Evolutionary conservation across 2,797 vertebrate genomes (phyloP).

Genomic region (Natrix natrix): DNA sequence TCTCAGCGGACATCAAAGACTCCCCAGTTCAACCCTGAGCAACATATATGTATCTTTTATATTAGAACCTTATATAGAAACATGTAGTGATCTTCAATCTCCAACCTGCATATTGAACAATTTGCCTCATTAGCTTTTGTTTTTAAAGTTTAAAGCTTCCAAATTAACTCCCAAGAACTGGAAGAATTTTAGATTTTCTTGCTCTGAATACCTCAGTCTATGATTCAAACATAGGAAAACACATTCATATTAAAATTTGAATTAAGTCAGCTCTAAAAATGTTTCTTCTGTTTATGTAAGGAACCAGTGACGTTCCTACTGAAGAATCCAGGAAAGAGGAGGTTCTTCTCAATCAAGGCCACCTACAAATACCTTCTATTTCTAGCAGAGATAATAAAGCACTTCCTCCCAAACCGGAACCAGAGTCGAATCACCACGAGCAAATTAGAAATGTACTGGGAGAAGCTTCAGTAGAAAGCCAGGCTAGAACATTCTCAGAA

Average conservation of each 20-base stretch:
- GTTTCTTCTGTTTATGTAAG: slow-evolving; percentile 47
- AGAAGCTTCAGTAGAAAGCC: not conserved
- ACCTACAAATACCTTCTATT: not conserved
- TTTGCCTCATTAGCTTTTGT: not conserved
- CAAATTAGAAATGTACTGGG: not conserved
- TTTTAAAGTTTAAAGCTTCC: not conserved
- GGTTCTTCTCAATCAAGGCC: slow-evolving; percentile 27
- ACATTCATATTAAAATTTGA: not conserved
- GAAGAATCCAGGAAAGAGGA: slow-evolving; percentile 40
- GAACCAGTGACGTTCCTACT: slow-evolving; percentile 19
- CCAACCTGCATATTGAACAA: not conserved
- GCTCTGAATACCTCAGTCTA: not conserved
- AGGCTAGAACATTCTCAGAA: not conserved
- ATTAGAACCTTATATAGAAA: not conserved
- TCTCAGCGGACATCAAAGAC: not conserved
- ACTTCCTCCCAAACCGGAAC: slow-evolving; percentile 39
- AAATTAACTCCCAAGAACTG: not conserved
- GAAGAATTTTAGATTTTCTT: not conserved
- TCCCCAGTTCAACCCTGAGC: not conserved
- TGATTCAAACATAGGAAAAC: not conserved
- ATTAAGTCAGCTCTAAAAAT: not conserved
- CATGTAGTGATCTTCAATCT: not conserved
- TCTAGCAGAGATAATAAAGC: slow-evolving; percentile 26
- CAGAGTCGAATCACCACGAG: not conserved
- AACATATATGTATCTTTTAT: not conserved